A percentile compares a stretch with the other conserved stretches of the same genome.
Evolutionary conservation across 2,113 vertebrate species (phyloP).

Genomic region (Tupaia chinensis): DNA sequence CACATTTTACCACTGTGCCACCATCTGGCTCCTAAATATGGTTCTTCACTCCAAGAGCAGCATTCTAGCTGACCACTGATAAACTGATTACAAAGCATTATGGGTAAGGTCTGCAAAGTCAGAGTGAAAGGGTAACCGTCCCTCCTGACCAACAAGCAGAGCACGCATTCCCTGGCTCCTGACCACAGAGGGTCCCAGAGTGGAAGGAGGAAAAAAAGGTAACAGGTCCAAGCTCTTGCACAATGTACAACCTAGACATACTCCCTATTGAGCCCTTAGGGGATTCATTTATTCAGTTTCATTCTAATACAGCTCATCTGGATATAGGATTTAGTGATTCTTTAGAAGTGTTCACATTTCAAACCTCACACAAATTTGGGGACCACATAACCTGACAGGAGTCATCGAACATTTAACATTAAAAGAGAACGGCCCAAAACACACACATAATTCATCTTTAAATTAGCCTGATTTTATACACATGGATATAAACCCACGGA

Average conservation of each 20-base stretch:
- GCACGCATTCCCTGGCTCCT: background rate
- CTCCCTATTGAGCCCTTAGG: constrained; percentile 5
- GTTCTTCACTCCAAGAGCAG: background rate
- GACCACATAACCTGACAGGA: constrained; percentile 42
- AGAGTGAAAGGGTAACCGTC: constrained; percentile 23
- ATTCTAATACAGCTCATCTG: constrained; percentile 55
- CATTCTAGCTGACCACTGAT: background rate
- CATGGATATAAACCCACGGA: constrained; percentile 83
- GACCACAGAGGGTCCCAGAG: background rate
- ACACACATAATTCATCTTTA: constrained; percentile 77
- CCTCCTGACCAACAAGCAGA: background rate
- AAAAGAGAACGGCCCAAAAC: constrained; percentile 73
- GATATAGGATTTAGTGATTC: constrained; percentile 58
- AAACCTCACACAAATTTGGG: constrained; percentile 56
- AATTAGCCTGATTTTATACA: constrained; percentile 79
- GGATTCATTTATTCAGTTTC: constrained; percentile 62
- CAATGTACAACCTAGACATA: background rate
- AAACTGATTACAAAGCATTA: constrained; percentile 54
- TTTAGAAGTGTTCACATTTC: constrained; percentile 52
- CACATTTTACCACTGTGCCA: too few relatives aligned
- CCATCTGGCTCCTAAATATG: background rate
- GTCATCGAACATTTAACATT: constrained; percentile 60
- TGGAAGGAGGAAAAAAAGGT: background rate
- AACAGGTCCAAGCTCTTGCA: constrained; percentile 38
- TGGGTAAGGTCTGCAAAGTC: constrained; percentile 52